Evolutionary conservation across 2,113 vertebrate species (phyloP), one percentile per base, ranked within the genome.

Genomic region (Leptobrachium leishanense): DNA sequence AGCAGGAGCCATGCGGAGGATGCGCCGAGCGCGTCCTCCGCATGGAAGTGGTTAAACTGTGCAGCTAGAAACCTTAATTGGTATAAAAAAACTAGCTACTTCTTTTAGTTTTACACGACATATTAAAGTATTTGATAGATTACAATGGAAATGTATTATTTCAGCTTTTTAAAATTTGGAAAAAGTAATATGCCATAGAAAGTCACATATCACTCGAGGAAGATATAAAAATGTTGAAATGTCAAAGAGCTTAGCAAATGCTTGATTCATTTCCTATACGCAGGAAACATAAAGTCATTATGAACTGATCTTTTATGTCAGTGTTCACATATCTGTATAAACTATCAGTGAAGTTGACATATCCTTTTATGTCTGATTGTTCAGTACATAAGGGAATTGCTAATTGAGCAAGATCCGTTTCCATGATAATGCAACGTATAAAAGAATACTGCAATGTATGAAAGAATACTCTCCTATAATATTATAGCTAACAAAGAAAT

Each of bases 231-330:
- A 9, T 70, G 40, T 69, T 76, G 3, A 43, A 20, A 15, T 77
- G 66, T 68, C 54, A 55, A 70, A 69, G 50, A 12, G 7, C 12
- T 59, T 6, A 43, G 13, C 53, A 72, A 72, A 8, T 65, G 15
- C 42, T 53, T 5, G 8, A 4, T 64, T 64, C 43, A 65, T 72
- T 78, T 72, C 43, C 69, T 9, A 55, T 72, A 42, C 43, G 44
- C 55, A 79, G 77, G 77, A 79, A 72, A 69, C 44, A 79, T 79
- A 72, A 66, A 62, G 40, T 79, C 59, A 79, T 72, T 64, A 79
- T 54, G 9, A 64, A 72, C 59, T 72, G 44, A 79, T 72, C n/a
- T 70, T 65, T 66, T 66, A 53, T 20, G 20, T 46, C 40, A n/a
- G 43, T 71, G 8, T 31, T 72, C 40, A 42, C 43, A 31, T 11